Conservation (phyloP, 2,888 invertebrate genomes). For the Hemithea aestivaria region DNA sequence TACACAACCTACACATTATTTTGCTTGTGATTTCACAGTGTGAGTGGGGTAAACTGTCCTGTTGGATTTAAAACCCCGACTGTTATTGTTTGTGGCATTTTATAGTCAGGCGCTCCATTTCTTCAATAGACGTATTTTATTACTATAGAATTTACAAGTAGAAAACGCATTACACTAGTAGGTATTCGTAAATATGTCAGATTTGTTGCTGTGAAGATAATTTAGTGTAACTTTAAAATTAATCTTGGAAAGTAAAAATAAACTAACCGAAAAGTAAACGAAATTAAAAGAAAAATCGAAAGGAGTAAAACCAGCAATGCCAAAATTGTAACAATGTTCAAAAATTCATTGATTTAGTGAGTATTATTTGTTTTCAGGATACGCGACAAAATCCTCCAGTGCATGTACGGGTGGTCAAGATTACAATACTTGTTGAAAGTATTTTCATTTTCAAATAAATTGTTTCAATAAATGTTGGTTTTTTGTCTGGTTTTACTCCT, state of each 20-base stretch:
- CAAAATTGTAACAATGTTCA: constrained; percentile 12
- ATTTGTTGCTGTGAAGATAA: too few relatives aligned
- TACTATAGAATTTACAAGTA: too few relatives aligned
- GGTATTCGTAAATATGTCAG: too few relatives aligned
- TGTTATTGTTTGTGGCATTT: background rate
- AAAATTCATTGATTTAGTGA: constrained; percentile 16
- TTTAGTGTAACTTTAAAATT: too few relatives aligned
- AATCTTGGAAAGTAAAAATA: too few relatives aligned
- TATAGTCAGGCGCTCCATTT: background rate
- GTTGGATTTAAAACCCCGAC: too few relatives aligned
- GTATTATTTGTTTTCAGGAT: constrained; percentile 49
- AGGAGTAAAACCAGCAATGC: constrained; percentile 17
- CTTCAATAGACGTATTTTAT: too few relatives aligned
- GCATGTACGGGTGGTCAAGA: constrained; percentile 39
- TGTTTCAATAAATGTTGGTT: constrained; percentile 24
- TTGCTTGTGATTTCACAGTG: too few relatives aligned
- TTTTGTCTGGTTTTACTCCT: constrained; percentile 45
- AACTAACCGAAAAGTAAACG: too few relatives aligned
- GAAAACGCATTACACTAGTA: too few relatives aligned
- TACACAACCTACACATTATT: too few relatives aligned
- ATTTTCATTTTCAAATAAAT: constrained; percentile 12
- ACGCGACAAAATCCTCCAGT: constrained; percentile 36
- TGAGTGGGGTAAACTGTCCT: too few relatives aligned
- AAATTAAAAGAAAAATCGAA: background rate
- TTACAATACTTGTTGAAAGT: constrained; percentile 36